Percentiles rank a stretch among this genome's conserved stretches.
phyloP scores from a whole-genome alignment of 2,113 vertebrate genomes.

The Phrynocephalus versicolor region DNA sequence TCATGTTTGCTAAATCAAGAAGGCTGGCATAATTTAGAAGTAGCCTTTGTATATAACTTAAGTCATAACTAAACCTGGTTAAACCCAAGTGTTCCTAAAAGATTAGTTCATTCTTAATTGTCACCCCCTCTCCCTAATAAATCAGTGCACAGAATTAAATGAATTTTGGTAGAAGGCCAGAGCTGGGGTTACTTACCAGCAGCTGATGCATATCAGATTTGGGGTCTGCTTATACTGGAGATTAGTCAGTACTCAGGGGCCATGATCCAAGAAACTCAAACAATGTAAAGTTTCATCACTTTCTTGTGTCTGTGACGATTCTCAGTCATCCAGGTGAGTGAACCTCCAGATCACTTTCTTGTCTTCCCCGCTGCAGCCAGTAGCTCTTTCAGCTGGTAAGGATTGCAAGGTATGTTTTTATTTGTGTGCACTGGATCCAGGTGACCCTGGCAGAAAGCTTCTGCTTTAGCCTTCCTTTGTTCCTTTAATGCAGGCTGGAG shows the following conservation, averaged over 20 bases:
- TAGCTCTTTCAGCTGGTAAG: background rate
- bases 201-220: background rate
- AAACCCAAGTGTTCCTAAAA: slow-evolving; percentile 13
- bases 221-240: background rate
- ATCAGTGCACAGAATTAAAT: background rate
- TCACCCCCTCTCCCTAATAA: background rate
- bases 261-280: background rate
- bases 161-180: background rate
- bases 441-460: background rate
- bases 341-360: background rate
- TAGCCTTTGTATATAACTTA: background rate
- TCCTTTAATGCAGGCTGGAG: background rate
- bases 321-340: too few relatives aligned
- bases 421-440: background rate
- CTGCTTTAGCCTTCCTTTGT: background rate
- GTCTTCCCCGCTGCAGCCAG: background rate
- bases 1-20: slow-evolving; percentile 16
- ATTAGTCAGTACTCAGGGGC: background rate
- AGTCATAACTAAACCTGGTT: slow-evolving; percentile 11
- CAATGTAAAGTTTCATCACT: background rate
- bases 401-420: background rate
- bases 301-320: too few relatives aligned
- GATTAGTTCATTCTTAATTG: background rate
- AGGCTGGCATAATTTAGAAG: slow-evolving; percentile 1
- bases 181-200: background rate